A percentile compares a stretch with the other conserved stretches of the same genome.
phyloP scores from a whole-genome alignment of 2,113 vertebrate genomes.

The Procavia capensis region DNA sequence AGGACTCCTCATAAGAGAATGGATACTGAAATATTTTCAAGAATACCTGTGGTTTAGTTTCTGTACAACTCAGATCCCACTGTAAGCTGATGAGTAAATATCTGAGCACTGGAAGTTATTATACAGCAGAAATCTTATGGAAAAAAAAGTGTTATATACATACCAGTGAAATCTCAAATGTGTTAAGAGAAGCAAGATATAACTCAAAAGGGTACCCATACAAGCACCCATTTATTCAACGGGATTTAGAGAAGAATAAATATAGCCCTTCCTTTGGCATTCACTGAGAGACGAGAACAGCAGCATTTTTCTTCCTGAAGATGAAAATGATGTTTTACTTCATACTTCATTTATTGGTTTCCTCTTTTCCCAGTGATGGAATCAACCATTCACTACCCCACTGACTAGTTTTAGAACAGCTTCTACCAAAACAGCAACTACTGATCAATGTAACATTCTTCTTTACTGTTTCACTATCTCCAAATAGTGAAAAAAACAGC shows the following conservation, averaged over 20 bases:
- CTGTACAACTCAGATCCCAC: not conserved
- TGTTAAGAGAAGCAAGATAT: not conserved
- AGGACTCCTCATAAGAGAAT: not conserved
- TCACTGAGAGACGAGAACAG: not conserved
- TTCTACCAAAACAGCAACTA: not conserved
- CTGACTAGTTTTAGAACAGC: not conserved
- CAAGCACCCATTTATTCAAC: not conserved
- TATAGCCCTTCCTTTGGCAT: not conserved
- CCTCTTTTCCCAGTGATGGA: not conserved
- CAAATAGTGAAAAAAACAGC: not conserved
- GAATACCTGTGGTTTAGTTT: not conserved
- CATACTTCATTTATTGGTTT: not conserved
- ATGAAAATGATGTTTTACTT: not conserved
- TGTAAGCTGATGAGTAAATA: slow-evolving; percentile 7
- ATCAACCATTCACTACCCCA: not conserved
- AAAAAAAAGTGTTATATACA: not conserved
- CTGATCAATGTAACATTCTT: not conserved
- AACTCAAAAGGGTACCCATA: not conserved
- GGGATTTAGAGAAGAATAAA: not conserved
- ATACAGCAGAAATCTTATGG: not conserved
- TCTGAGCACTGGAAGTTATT: not conserved
- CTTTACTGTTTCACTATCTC: not conserved
- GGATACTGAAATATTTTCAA: slow-evolving; percentile 2
- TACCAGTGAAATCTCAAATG: not conserved
- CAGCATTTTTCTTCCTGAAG: not conserved